Conservation (phyloP, 2,113 vertebrate genomes). For the Erinaceus europaeus region DNA sequence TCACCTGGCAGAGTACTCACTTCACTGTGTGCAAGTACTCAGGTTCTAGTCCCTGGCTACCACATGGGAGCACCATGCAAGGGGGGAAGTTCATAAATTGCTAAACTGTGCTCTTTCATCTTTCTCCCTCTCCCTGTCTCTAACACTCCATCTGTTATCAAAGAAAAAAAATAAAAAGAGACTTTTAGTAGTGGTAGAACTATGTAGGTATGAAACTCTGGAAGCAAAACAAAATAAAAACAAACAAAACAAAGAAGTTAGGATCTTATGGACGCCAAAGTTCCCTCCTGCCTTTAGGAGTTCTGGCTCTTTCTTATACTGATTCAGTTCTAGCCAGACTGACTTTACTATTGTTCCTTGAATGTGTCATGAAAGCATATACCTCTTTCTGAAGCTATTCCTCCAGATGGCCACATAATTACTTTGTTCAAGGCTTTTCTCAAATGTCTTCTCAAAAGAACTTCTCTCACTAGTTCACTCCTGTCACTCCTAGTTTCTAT, state of each 20-base stretch:
- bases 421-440: neutral
- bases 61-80: neutral
- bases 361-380: neutral
- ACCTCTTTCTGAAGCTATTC: neutral
- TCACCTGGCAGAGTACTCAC: too few relatives aligned
- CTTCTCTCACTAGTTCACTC: neutral
- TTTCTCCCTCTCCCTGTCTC: too few relatives aligned
- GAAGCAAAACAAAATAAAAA: too few relatives aligned
- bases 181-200: too few relatives aligned
- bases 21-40: too few relatives aligned
- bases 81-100: neutral
- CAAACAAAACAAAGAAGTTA: too few relatives aligned
- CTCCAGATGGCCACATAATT: neutral
- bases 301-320: neutral
- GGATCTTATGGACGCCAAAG: neutral
- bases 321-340: neutral
- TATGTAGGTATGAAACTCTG: too few relatives aligned
- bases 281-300: neutral
- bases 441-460: neutral
- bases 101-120: too few relatives aligned
- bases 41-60: neutral
- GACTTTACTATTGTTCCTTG: neutral
- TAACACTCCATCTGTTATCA: too few relatives aligned
- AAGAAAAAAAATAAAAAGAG: too few relatives aligned
- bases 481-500: fast-evolving